Base-by-base conservation (phyloP, 1,140 invertebrate genomes). In the Akabosia matsudoensis region DNA sequence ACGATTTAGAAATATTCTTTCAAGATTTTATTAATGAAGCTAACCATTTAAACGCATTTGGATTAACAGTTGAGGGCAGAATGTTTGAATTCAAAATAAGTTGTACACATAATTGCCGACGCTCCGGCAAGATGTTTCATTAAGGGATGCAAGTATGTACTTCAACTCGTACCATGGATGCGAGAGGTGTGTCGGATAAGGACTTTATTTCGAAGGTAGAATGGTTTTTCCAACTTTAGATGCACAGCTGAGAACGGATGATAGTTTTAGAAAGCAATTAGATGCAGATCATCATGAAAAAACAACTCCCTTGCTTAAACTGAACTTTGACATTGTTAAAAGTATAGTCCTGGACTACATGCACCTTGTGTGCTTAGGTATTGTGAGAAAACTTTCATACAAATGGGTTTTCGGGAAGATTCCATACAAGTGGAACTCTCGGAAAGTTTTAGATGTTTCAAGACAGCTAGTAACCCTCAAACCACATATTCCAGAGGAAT, bases 321-420 rank as follows among this genome's bases (percentile, higher is more conserved):
- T 77, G n/a, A 13, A 70, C 18, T 13, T 82, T 34, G 74, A 73
- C 1, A 70, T 82, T 72, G 79, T 82, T 33, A 72, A 56, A 31
- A 33, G 76, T 30, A 56, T 83, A 56, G 76, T 80, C 7, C 33
- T 82, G 7, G 82, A 83, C 72, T 79, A 76, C 56, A 81, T 81
- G 82, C 79, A 81, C 33, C 33, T 81, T 18, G 33, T 76, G n/a
- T 82, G 70, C 34, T 54, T 82, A 26, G 79, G 82, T 14, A 78
- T 80, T 0, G 71, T 73, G 71, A 71, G 76, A 45, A 82, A 77
- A 74, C 22, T 82, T 7, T 33, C 80, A 33, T 64, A 54, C 30
- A 26, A 28, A 13, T 78, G 61, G 64, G 24, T 75, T n/a, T 31
- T 28, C 7, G 76, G 73, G 22, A 30, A 52, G 3, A 14, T 79